Base-by-base conservation (phyloP, 2,113 vertebrate species). In the Candoia aspera region DNA sequence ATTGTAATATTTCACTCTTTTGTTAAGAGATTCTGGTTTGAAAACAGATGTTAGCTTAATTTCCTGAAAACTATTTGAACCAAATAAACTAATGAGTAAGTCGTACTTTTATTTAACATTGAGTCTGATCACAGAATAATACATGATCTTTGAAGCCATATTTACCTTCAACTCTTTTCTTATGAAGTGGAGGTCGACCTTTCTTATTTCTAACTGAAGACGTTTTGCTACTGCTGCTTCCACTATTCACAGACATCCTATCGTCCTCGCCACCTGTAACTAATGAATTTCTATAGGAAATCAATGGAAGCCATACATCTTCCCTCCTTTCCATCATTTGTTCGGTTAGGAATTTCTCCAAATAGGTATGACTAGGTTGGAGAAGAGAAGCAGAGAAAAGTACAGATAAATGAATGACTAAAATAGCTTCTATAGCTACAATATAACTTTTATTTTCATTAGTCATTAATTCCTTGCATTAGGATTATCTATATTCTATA, bases 321-420 rank as follows among this genome's bases (percentile, higher is more conserved):
- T 99, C 99, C 88, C 99, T 98, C 49, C 99, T 98, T 96, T 99
- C 99, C 97, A 99, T 99, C 99, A 99, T 99, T 26, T 99, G 98
- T 92, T 99, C 99, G 0, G 98, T 98, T 97, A 99, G 98, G 95
- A 99, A 99, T 97, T 99, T 99, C 97, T 99, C 99, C 93, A 99
- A 95, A 95, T 99, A 99, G 1, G 99, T 98, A 95, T 99, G 99
- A 68, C 99, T 99, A 96, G 59, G 24, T 49, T 15, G 49, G 53
- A 29, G 2, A 24, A 62, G 6, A 49, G 49, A 15, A 87, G 33
- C 58, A 91, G 8, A 83, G 57, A 54, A 12, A 23, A 86, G 10
- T 5, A 54, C 64, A 12, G 58, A 89, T 85, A 13, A 92, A 11
- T 90, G 84, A 84, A 0, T 57, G 79, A 96, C 2, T 68, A 87